A percentile compares a stretch with the other conserved stretches of the same genome.
Conservation (phyloP, 2,888 invertebrate species). For the Epicampocera succincta region DNA sequence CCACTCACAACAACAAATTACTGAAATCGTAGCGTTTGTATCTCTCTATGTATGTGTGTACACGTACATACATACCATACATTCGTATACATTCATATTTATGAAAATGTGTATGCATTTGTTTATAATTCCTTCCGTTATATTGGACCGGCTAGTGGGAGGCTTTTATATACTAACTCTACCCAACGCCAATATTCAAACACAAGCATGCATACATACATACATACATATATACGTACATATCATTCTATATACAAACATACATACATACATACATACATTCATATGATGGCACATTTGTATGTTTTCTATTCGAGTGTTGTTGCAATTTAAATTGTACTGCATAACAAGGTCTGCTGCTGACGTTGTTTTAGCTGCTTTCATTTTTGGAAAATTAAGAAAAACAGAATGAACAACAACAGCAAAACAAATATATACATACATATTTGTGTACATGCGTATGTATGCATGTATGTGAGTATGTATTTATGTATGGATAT, state of each 20-base stretch:
- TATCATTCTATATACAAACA: too few relatives aligned
- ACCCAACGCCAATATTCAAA: not conserved
- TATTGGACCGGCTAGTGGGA: constrained; percentile 47
- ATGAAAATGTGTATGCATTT: not conserved
- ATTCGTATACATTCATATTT: too few relatives aligned
- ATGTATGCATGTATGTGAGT: too few relatives aligned
- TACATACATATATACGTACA: not conserved
- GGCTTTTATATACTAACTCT: constrained; percentile 8
- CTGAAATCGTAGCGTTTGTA: constrained; percentile 32
- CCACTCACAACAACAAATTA: not conserved
- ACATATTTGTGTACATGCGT: too few relatives aligned
- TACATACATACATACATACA: too few relatives aligned
- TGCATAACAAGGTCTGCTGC: constrained; percentile 63
- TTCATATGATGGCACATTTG: not conserved
- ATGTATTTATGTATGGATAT: too few relatives aligned
- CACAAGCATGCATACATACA: not conserved
- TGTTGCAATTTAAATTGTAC: constrained; percentile 35
- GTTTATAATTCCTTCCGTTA: constrained; percentile 33
- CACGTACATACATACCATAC: not conserved
- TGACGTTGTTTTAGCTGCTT: constrained; percentile 52
- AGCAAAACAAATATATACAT: constrained; percentile 16
- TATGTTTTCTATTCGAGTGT: not conserved
- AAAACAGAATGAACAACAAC: constrained; percentile 12
- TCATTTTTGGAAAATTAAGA: constrained; percentile 46
- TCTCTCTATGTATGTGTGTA: not conserved